Conservation (phyloP, 2,888 invertebrate species). For the Cataglyphis livida region DNA sequence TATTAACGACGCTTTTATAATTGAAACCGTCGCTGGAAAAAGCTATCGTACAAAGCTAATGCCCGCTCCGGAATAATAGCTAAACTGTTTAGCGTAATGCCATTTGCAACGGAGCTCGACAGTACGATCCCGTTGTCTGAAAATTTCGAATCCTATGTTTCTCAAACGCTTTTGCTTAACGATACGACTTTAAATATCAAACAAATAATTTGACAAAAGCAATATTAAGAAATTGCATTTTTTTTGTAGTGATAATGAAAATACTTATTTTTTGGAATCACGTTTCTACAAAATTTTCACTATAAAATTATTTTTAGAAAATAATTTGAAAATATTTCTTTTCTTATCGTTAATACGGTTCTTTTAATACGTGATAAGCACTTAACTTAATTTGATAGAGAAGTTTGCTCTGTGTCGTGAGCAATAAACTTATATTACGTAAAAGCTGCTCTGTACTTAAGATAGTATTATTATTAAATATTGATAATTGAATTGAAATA, state of each 20-base stretch:
- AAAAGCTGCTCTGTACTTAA: background rate
- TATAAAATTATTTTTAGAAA: background rate
- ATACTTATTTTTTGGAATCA: background rate
- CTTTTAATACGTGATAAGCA: background rate
- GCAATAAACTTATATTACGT: background rate
- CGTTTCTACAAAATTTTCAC: background rate
- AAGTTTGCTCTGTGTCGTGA: background rate
- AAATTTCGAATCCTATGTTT: slow-evolving; percentile 21
- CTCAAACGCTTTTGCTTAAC: background rate
- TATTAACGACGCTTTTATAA: slow-evolving; percentile 46
- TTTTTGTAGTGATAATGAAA: background rate
- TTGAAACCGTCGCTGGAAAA: slow-evolving; percentile 17
- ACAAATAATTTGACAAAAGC: background rate
- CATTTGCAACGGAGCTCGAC: slow-evolving; percentile 30
- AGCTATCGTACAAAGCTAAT: slow-evolving; percentile 32
- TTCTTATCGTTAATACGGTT: background rate
- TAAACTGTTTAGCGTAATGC: slow-evolving; percentile 49
- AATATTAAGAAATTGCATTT: background rate
- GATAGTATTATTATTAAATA: background rate
- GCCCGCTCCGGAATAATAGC: slow-evolving; percentile 22
- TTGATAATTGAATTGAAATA: background rate
- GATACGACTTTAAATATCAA: background rate
- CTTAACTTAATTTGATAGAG: slow-evolving; percentile 9
- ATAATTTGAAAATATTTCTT: background rate
- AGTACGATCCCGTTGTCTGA: slow-evolving; percentile 26